These are phyloP conservation scores for Ceratosolen fusciceps DNA, from an alignment of 1,140 invertebrate species.

Conservation along the genomic window DNA sequence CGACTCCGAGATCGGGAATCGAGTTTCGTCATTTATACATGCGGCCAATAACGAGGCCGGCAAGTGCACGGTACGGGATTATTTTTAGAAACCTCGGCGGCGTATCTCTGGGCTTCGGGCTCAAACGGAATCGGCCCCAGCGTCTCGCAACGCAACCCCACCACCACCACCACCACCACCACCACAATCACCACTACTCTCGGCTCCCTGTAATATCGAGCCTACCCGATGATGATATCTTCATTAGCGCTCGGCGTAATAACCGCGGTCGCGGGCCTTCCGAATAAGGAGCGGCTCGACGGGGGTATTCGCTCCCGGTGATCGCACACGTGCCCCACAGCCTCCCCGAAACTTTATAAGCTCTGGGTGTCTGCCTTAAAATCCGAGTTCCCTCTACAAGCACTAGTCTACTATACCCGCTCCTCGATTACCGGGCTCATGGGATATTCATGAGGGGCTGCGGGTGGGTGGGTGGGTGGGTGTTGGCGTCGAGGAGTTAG, in stretches of 20 bases:
- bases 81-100: conserved; percentile 2
- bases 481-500: not conserved
- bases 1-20: conserved; percentile 34
- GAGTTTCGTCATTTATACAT: conserved; percentile 31
- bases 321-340: not conserved
- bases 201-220: not conserved
- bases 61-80: conserved; percentile 1
- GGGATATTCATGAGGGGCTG: not conserved
- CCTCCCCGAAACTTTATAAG: not conserved
- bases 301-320: not conserved
- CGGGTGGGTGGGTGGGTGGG: not conserved
- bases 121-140: not conserved
- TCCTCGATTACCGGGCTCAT: not conserved
- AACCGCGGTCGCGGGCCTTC: not conserved
- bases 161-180: too few relatives aligned
- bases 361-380: too few relatives aligned
- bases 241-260: not conserved
- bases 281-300: not conserved
- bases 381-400: too few relatives aligned
- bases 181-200: too few relatives aligned
- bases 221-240: not conserved
- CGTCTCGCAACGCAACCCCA: too few relatives aligned
- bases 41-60: not conserved
- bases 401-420: too few relatives aligned
- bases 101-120: too few relatives aligned